phyloP scores from a whole-genome alignment of 2,797 vertebrate genomes.

The Danio aesculapii region DNA sequence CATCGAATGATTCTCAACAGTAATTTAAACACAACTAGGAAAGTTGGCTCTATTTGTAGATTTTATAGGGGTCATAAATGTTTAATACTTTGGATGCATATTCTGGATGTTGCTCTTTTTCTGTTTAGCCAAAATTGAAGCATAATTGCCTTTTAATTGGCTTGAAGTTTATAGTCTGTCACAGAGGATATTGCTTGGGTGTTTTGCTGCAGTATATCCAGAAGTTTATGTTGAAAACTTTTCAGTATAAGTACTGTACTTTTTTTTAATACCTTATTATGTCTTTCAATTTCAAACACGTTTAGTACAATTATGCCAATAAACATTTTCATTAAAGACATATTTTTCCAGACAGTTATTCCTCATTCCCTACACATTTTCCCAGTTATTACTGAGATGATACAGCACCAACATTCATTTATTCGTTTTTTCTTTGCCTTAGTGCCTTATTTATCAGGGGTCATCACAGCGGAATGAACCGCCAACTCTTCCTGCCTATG shows the following conservation, averaged over 20 bases:
- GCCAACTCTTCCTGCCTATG: too few species aligned
- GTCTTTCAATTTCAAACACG: too few species aligned
- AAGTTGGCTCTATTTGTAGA: not conserved
- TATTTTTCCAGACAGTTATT: too few species aligned
- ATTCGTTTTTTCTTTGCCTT: too few species aligned
- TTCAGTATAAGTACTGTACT: not conserved
- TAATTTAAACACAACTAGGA: slow-evolving; percentile 6
- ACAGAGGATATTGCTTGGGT: not conserved
- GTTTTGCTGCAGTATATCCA: not conserved
- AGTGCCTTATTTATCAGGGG: too few species aligned
- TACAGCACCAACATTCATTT: too few species aligned
- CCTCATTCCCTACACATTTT: too few species aligned
- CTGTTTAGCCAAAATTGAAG: slow-evolving; percentile 1
- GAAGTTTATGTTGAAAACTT: not conserved
- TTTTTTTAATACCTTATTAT: too few species aligned
- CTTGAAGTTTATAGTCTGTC: slow-evolving; percentile 20
- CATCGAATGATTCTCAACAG: not conserved
- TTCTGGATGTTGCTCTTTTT: slow-evolving; percentile 13
- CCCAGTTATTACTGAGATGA: too few species aligned
- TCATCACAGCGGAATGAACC: too few species aligned
- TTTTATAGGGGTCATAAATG: not conserved
- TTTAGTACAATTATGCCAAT: too few species aligned
- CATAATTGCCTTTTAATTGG: slow-evolving; percentile 25
- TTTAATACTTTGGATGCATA: not conserved
- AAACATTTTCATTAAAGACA: too few species aligned